Evolutionary conservation across 2,113 vertebrate species (phyloP), one percentile per base, ranked within the genome.

Genomic region (Eudorcas thomsonii): DNA sequence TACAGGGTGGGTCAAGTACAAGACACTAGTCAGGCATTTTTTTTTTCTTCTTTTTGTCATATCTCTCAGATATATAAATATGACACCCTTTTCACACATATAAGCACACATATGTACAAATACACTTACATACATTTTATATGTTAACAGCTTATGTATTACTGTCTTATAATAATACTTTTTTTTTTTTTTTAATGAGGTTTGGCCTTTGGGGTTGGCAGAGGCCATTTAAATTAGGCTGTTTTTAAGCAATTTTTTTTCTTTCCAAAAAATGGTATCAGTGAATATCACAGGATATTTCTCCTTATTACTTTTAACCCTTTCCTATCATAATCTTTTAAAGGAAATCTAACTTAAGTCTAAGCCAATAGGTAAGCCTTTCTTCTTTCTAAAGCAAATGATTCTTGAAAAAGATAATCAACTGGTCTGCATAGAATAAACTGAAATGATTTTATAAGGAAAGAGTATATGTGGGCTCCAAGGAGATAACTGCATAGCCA

Each of bases 1-100:
- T 98, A 97, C 98, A 99, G 94, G 98, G 98, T 99, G 71, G 90
- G 25, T 92, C 10, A 96, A 82, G 15, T 88, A 33, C 30, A 94
- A 97, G 54, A 43, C 5, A 54, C 21, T 71, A 90, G 23, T 19
- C 7, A 77, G 25, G 74, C 6, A 7, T 77, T 94, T 90, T 26
- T 55, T 23, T 57, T 43, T 26, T 16, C 28, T 57, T 45, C 33
- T 94, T 78, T 64, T 25, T 60, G 52, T 84, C 16, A 16, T 80
- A 33, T 74, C 26, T 45, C 36, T 89, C 6, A 52, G n/a, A 59
- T 50, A 95, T 6, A 57, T 45, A 95, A 15, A 64, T 96, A 74
- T 6, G 4, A 30, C 28, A 36, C 21, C 55, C 83, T 64, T 95
- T 13, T 54, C 5, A 92, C 1, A 88, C 10, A 78, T 12, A 50